Conservation (phyloP, 2,113 vertebrate genomes). For the Hemicordylus capensis region DNA sequence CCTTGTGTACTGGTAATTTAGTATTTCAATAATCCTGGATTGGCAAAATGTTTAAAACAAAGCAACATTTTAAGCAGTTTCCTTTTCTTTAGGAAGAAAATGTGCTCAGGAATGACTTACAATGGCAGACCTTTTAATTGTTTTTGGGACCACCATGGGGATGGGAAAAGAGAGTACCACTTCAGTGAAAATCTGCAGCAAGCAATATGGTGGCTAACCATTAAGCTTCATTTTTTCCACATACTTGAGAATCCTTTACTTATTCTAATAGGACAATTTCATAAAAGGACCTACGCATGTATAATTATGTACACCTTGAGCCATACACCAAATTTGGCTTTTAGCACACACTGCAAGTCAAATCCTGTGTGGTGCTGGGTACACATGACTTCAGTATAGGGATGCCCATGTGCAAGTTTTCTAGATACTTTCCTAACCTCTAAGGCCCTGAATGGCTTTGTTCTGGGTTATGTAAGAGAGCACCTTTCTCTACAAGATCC, state of each 20-base stretch:
- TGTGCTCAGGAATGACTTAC: constrained; percentile 46
- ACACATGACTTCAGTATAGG: neutral
- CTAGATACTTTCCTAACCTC: neutral
- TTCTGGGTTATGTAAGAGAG: too few relatives aligned
- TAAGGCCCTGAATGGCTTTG: too few relatives aligned
- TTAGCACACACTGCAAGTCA: neutral
- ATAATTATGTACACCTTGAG: neutral
- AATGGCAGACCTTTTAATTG: constrained; percentile 11
- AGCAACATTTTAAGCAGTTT: constrained; percentile 58
- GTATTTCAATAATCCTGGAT: constrained; percentile 62
- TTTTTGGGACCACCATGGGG: constrained; percentile 32
- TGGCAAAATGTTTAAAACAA: constrained; percentile 67
- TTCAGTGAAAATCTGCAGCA: constrained; percentile 37
- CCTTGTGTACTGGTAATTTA: constrained; percentile 64
- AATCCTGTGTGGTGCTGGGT: neutral
- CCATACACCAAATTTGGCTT: neutral
- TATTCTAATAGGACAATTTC: neutral
- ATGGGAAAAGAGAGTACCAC: constrained; percentile 48
- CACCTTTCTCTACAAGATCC: too few relatives aligned
- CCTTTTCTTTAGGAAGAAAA: constrained; percentile 41
- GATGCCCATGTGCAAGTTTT: neutral
- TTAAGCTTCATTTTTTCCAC: neutral
- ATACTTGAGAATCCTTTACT: neutral
- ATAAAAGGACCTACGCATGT: neutral
- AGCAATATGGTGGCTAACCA: constrained; percentile 30